These are phyloP conservation scores for Orientallactaga bullata DNA, from an alignment of 2,113 vertebrate genomes.

Conservation along the genomic window DNA sequence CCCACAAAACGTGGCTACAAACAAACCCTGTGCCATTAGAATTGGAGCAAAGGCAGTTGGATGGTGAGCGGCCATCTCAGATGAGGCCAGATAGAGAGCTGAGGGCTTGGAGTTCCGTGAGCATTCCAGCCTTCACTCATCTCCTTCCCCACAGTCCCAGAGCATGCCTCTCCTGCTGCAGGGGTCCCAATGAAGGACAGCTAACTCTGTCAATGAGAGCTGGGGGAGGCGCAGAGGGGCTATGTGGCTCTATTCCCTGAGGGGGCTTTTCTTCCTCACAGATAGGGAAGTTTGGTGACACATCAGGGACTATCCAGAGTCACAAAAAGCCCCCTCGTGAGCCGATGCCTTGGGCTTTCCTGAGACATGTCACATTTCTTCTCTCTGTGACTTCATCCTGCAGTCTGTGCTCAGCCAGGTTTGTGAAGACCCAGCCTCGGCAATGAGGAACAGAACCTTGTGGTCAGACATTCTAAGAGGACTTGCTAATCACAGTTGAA, in stretches of 20 bases:
- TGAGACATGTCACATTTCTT: background rate
- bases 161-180: background rate
- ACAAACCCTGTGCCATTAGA: background rate
- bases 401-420: background rate
- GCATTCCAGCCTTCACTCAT: background rate
- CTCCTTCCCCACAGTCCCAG: background rate
- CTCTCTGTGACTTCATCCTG: background rate
- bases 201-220: background rate
- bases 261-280: conserved; percentile 14
- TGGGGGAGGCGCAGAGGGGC: background rate
- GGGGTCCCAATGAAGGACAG: background rate
- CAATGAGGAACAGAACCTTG: background rate
- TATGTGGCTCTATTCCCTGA: conserved; percentile 17
- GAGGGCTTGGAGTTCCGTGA: background rate
- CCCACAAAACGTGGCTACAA: background rate
- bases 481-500: conserved; percentile 55
- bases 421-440: background rate
- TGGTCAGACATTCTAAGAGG: conserved; percentile 18
- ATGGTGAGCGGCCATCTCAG: background rate
- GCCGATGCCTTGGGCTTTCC: conserved; percentile 64
- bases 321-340: background rate
- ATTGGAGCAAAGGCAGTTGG: background rate
- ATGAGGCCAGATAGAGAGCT: background rate
- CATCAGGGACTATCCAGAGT: conserved; percentile 50
- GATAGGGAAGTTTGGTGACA: conserved; percentile 62